Evolutionary conservation across 2,888 invertebrate genomes (phyloP).

Genomic region (Drosophila antonietae): DNA sequence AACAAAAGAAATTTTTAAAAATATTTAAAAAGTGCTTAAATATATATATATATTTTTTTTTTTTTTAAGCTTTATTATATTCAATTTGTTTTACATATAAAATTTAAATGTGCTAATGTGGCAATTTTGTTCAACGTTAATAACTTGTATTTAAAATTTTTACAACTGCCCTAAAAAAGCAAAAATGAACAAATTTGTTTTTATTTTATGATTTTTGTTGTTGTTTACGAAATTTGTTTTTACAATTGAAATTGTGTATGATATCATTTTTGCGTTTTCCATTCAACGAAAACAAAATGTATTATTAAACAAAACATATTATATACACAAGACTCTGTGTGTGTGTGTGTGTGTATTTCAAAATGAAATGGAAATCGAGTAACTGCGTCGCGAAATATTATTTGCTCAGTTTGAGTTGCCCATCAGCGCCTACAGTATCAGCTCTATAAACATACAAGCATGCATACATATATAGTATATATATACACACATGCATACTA

Average conservation of each 20-base stretch:
- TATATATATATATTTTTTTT: too few relatives aligned
- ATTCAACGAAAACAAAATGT: conserved; percentile 40
- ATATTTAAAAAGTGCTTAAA: not conserved
- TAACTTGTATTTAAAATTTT: not conserved
- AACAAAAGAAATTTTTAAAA: not conserved
- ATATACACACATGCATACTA: not conserved
- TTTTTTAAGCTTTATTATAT: not conserved
- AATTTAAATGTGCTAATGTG: not conserved
- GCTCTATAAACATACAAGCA: conserved; percentile 1
- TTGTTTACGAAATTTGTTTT: conserved; percentile 16
- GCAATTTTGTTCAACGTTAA: not conserved
- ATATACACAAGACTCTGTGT: conserved; percentile 13
- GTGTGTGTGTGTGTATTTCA: conserved; percentile 26
- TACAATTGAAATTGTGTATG: conserved; percentile 44
- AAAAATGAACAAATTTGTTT: conserved; percentile 1
- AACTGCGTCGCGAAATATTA: conserved; percentile 65
- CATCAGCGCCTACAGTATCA: conserved; percentile 21
- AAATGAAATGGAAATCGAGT: conserved; percentile 70
- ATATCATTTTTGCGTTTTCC: conserved; percentile 60
- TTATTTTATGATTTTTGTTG: conserved; percentile 10
- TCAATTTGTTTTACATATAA: too few relatives aligned
- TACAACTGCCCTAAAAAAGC: not conserved
- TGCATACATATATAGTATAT: not conserved
- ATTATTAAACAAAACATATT: conserved; percentile 36
- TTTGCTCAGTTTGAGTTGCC: conserved; percentile 37